Base-by-base conservation (phyloP, 2,888 invertebrate species). In the Epistrophella euchroma region DNA sequence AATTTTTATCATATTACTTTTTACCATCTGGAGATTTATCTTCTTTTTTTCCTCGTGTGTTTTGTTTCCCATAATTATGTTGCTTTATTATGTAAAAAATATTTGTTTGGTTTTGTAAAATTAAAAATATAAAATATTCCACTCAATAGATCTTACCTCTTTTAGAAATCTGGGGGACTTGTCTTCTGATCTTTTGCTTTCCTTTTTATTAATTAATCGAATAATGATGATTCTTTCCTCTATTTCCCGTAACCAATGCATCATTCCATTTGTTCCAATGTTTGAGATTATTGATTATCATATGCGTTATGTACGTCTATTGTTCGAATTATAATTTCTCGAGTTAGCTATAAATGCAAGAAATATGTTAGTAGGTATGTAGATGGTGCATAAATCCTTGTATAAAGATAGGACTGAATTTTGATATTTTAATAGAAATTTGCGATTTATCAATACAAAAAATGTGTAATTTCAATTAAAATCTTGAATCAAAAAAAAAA, bases 231-330 rank as follows among this genome's bases (percentile, higher is more conserved):
- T 28, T 56, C 52, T 52, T 72, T 43, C 55, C 37, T 45, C 50
- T 80, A 72, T 52, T 56, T 71, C 35, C 72, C 58, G 55, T 64
- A 45, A 45, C 45, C 45, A 58, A 22, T 35, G 74, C 66, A 79
- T 52, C 75, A 45, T 66, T 79, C 60, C 60, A 76, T 37, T 19
- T 56, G 13, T 58, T 56, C 37, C 56, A 40, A 56, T 17, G 40
- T 52, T 70, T 47, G 35, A 47, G 28, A 72, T 37, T 32, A 64
- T 64, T 43, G 40, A 58, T 50, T 50, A 70, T 79, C 83, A 83
- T 40, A 83, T 58, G 80, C 80, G 84, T 80, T 84, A 84, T 84
- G 84, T 84, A 52, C 84, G 84, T 60, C 84, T 79, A 72, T 72
- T 84, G 43, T 75, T 84, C 37, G 79, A 79, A 75, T 79, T 84